Conservation (phyloP, 2,888 invertebrate genomes). For the Candidula unifasciata region DNA sequence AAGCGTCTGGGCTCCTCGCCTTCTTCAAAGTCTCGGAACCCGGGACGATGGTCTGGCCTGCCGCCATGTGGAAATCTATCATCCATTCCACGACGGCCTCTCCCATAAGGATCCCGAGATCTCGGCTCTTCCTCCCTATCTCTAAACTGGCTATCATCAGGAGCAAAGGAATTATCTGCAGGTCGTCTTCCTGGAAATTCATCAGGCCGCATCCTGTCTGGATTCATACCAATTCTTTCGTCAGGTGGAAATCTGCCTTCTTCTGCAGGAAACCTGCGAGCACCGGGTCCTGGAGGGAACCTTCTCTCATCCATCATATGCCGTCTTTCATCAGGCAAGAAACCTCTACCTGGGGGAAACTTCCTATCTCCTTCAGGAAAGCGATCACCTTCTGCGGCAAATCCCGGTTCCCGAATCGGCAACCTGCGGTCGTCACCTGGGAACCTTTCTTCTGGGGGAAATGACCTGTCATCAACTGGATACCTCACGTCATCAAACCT, state of each 20-base stretch:
- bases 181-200: conserved; percentile 38
- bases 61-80: conserved; percentile 34
- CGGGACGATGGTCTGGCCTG: conserved; percentile 24
- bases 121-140: conserved; percentile 46
- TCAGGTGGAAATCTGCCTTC: conserved; percentile 38
- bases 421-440: conserved; percentile 28
- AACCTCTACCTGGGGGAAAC: conserved; percentile 30
- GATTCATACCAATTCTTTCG: conserved; percentile 30
- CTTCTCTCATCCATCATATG: conserved; percentile 28
- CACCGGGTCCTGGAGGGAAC: conserved; percentile 41
- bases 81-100: conserved; percentile 25
- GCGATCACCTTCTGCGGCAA: conserved; percentile 25
- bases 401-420: conserved; percentile 3
- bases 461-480: conserved; percentile 1
- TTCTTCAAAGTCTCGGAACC: conserved; percentile 18
- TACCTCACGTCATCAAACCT: conserved; percentile 33
- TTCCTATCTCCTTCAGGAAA: conserved; percentile 34
- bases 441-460: conserved; percentile 29
- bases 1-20: conserved; percentile 7
- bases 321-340: conserved; percentile 19
- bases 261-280: conserved; percentile 26
- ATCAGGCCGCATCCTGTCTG: conserved; percentile 32
- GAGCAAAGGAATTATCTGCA: conserved; percentile 41
- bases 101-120: conserved; percentile 12
- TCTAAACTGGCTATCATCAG: conserved; percentile 41